phyloP scores from a whole-genome alignment of 2,888 invertebrate genomes.

The Melanchra persicariae region DNA sequence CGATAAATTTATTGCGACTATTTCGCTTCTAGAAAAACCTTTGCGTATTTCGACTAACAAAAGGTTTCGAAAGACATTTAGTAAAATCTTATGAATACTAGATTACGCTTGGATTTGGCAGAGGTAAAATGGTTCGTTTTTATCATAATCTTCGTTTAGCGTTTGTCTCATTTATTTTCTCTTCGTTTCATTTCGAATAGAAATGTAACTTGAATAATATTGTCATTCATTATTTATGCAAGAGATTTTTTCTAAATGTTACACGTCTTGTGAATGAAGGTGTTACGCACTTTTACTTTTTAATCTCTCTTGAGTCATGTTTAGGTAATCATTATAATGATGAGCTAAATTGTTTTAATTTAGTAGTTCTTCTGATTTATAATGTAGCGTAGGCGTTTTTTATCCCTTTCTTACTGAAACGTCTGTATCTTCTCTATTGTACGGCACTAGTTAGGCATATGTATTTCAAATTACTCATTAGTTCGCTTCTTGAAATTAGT shows the following conservation, averaged over 20 bases:
- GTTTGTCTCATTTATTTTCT: not conserved
- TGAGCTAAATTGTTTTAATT: not conserved
- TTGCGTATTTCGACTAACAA: conserved; percentile 10
- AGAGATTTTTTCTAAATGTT: conserved; percentile 23
- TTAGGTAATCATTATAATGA: conserved; percentile 12
- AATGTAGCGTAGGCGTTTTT: not conserved
- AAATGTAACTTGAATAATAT: conserved; percentile 17
- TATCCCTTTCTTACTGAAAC: not conserved
- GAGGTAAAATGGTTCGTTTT: conserved; percentile 9
- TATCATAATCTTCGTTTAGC: conserved; percentile 1
- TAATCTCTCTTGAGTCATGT: conserved; percentile 34
- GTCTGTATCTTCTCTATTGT: conserved; percentile 1
- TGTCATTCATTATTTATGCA: conserved; percentile 25
- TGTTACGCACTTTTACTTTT: conserved; percentile 56
- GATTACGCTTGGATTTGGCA: conserved; percentile 20
- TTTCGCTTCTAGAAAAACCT: not conserved
- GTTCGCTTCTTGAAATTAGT: not conserved
- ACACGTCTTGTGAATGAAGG: conserved; percentile 27
- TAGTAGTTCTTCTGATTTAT: not conserved
- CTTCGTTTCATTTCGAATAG: conserved; percentile 19
- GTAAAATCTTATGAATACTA: conserved; percentile 25
- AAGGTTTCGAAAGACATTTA: conserved; percentile 19
- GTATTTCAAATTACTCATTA: conserved; percentile 17
- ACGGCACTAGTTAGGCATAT: not conserved
- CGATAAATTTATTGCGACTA: conserved; percentile 14